These are phyloP conservation scores for Gryllus bimaculatus DNA, from an alignment of 1,140 invertebrate genomes.

Conservation along the genomic window DNA sequence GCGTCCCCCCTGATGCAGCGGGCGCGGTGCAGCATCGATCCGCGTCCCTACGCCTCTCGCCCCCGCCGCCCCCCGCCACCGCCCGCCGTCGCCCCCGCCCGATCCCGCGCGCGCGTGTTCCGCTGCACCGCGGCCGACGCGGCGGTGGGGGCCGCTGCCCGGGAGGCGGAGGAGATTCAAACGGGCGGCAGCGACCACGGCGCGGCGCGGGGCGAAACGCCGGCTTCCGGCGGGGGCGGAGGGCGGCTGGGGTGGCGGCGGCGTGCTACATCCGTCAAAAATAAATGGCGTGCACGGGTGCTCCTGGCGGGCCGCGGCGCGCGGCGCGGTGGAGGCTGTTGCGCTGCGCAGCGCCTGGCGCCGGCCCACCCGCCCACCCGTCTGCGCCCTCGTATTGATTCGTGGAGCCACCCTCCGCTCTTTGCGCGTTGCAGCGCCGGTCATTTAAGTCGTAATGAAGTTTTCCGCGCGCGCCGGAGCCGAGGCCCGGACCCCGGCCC, in stretches of 20 bases:
- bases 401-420: not conserved
- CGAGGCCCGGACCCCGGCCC: not conserved
- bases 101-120: no score
- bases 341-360: not conserved
- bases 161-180: no score
- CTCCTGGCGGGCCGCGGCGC: not conserved
- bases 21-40: not conserved
- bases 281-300: not conserved
- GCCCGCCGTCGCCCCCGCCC: no score
- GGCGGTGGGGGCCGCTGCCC: no score
- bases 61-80: no score
- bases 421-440: not conserved
- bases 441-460: slow-evolving; percentile 5
- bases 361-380: not conserved
- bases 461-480: not conserved
- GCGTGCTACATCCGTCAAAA: not conserved
- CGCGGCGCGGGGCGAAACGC: no score
- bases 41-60: not conserved
- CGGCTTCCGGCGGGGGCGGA: no score
- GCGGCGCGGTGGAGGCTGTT: not conserved
- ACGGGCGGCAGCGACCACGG: no score
- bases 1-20: not conserved
- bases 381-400: not conserved
- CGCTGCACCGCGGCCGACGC: no score
- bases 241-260: no score